Evolutionary conservation across 1,140 invertebrate genomes (phyloP).

Genomic region (Coelopa frigida): DNA sequence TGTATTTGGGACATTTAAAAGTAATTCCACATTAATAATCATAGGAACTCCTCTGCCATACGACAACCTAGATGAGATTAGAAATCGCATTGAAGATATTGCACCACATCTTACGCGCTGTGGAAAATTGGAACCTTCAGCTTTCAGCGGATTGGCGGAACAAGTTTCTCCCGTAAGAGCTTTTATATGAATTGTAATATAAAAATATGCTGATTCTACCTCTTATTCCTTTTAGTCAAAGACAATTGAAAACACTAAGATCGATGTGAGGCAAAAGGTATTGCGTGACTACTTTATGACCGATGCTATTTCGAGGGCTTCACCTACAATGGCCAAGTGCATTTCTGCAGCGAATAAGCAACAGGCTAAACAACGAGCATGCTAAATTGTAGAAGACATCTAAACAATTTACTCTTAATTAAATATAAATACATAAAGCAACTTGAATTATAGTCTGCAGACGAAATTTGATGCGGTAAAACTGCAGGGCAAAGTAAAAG

Average conservation of each 20-base stretch:
- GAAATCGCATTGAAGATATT: slow-evolving; percentile 72
- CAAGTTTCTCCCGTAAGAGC: slow-evolving; percentile 57
- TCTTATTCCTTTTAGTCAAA: slow-evolving; percentile 52
- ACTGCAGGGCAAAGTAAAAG: no score
- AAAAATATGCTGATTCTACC: slow-evolving; percentile 13
- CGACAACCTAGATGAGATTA: slow-evolving; percentile 79
- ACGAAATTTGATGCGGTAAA: no score
- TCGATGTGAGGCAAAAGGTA: slow-evolving; percentile 71
- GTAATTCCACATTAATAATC: slow-evolving; percentile 1
- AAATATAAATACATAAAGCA: no score
- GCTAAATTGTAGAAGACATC: slow-evolving; percentile 9
- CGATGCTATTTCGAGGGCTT: slow-evolving; percentile 90
- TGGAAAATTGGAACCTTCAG: slow-evolving; percentile 76
- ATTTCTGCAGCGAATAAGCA: slow-evolving; percentile 77
- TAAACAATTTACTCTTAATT: no score
- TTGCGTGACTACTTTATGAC: slow-evolving; percentile 98
- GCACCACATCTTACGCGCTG: slow-evolving; percentile 83
- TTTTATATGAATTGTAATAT: no score
- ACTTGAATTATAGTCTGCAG: no score
- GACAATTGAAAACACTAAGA: slow-evolving; percentile 38
- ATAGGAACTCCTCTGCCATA: slow-evolving; percentile 67
- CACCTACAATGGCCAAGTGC: slow-evolving; percentile 98
- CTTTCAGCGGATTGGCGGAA: slow-evolving; percentile 70
- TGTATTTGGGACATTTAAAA: background rate
- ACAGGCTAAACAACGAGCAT: slow-evolving; percentile 18